Evolutionary conservation across 2,113 vertebrate species (phyloP), one percentile per base, ranked within the genome.

Genomic region (Pontoporia blainvillei): DNA sequence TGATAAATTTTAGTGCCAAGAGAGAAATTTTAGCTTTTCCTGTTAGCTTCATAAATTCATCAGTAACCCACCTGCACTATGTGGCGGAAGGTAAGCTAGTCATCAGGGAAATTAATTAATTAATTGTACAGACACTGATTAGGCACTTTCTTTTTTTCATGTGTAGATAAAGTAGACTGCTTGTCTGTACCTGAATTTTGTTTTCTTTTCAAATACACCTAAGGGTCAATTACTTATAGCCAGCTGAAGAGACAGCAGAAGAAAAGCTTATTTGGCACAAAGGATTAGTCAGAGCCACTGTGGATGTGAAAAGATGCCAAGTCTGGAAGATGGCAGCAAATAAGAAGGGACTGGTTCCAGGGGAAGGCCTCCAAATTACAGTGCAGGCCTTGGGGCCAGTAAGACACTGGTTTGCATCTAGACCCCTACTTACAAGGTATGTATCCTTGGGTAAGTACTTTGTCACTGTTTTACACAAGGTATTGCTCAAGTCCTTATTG

Each of bases 341-440:
- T 1, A 73, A 15, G 7, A 3, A 44, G 14, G 17, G 31, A 29
- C 4, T 39, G 34, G 59, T 17, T 27, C 34, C 23, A 23, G 49
- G 1, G 6, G 29, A 41, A 89, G 36, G 0, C 6, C 31, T 36
- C 4, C 0, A 41, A 3, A 8, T 67, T 14, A 44, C 6, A 82
- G 2, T 6, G 8, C 31, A 62, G 17, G 23, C 34, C 59, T 3
- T 34, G 39, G 10, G 54, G 9, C 39, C 78, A 52, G 29, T 17
- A 15, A 54, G 21, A 69, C 23, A 8, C 3, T 17, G n/a, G 52
- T 52, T 83, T 54, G 25, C 12, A 31, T 20, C 27, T 17, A 23
- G 15, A 18, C 31, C 44, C 64, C 17, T 69, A 5, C 0, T 52
- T 59, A 69, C 0, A 66, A 34, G 17, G 14, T 67, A 4, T 23